Conservation (phyloP, 2,797 vertebrate species). For the Crax fasciolata region DNA sequence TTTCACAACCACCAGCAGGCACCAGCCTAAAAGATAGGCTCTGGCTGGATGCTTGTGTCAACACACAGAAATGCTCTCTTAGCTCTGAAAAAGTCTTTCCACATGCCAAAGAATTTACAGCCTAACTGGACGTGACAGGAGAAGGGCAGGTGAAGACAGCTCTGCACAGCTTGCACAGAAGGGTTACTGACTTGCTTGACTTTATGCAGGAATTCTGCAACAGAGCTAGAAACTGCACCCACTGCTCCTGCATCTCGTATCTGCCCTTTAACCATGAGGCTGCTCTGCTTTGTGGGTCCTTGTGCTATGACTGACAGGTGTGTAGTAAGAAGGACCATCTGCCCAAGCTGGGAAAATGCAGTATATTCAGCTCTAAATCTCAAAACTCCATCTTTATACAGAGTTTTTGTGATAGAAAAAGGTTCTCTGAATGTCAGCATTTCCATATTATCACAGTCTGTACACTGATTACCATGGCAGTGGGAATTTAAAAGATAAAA, state of each 20-base stretch:
- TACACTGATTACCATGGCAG: conserved; percentile 25
- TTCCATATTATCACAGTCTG: conserved; percentile 55
- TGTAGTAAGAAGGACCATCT: conserved; percentile 8
- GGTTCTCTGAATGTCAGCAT: conserved; percentile 56
- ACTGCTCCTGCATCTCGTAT: background rate
- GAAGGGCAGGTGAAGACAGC: background rate
- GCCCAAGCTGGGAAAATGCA: background rate
- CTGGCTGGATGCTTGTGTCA: background rate
- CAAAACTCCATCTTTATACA: conserved; percentile 22
- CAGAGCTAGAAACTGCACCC: background rate
- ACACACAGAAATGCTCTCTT: background rate
- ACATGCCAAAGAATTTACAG: background rate
- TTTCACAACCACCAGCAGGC: background rate
- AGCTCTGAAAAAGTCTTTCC: background rate
- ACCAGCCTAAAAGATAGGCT: background rate
- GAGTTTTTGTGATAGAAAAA: conserved; percentile 48
- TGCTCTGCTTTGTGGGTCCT: background rate
- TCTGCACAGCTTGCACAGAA: accelerated
- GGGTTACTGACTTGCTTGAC: accelerated
- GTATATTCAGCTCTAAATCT: conserved; percentile 21
- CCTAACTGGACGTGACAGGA: background rate
- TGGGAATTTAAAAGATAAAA: conserved; percentile 47
- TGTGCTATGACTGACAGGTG: background rate
- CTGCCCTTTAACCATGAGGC: background rate
- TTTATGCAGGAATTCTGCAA: background rate